These are phyloP conservation scores for Drosophila jambulina DNA, from an alignment of 1,140 invertebrate species.

Conservation along the genomic window DNA sequence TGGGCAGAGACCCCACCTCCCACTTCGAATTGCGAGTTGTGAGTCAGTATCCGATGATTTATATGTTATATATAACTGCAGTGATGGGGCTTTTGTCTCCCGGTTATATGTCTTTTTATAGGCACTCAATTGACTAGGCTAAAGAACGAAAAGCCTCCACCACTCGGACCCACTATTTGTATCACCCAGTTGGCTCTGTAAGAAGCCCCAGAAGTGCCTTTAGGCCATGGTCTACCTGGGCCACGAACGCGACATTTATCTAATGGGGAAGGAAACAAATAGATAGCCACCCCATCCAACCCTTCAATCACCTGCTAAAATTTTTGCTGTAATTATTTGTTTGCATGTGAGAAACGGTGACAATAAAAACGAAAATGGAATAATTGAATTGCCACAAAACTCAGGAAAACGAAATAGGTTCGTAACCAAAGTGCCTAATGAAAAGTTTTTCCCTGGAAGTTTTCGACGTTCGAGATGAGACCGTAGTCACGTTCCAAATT, in stretches of 20 bases:
- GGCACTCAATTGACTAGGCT: constrained; percentile 38
- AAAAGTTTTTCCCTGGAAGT: constrained; percentile 13
- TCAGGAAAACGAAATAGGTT: constrained; percentile 4
- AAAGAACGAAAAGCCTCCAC: constrained; percentile 17
- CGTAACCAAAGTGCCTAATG: constrained; percentile 44
- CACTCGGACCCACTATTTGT: constrained; percentile 28
- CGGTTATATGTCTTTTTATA: constrained; percentile 28
- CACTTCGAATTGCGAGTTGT: constrained; percentile 3
- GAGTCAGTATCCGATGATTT: constrained; percentile 44
- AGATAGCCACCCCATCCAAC: constrained; percentile 26
- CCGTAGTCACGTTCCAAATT: constrained; percentile 23
- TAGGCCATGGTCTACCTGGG: constrained; percentile 20
- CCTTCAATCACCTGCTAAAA: constrained; percentile 49
- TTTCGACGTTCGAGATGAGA: neutral
- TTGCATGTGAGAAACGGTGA: constrained; percentile 62
- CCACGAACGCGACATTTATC: constrained; percentile 23
- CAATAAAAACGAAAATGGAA: constrained; percentile 49
- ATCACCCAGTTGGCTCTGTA: constrained; percentile 12
- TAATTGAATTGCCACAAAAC: constrained; percentile 62
- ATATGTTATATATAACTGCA: constrained; percentile 36
- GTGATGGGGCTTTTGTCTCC: constrained; percentile 20
- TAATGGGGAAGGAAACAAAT: constrained; percentile 21
- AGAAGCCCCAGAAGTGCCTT: constrained; percentile 62
- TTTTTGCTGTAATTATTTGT: constrained; percentile 68
- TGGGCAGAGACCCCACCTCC: constrained; percentile 4